Percentiles rank a stretch among this genome's conserved stretches.
phyloP scores from a whole-genome alignment of 2,888 invertebrate genomes.

The Ennomos fuscantarius region DNA sequence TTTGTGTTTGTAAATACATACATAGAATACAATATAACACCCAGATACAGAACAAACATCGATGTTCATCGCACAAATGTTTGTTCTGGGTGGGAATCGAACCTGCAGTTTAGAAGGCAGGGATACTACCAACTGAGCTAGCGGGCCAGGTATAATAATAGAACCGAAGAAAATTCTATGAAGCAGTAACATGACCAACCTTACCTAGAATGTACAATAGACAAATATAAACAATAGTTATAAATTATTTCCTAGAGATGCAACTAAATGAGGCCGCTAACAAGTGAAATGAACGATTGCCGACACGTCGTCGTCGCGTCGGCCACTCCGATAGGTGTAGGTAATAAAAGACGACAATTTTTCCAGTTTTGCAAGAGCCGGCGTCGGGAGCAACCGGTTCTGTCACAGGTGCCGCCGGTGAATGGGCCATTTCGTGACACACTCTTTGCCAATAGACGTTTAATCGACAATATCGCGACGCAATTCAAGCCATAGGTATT shows the following conservation, averaged over 20 bases:
- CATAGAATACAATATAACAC: no score
- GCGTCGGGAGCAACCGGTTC: slow-evolving; percentile 71
- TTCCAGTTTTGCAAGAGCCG: slow-evolving; percentile 72
- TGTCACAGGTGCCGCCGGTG: slow-evolving; percentile 71
- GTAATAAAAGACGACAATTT: slow-evolving; percentile 64
- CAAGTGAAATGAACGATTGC: slow-evolving; percentile 53
- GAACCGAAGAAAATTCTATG: no score
- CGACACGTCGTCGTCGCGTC: slow-evolving; percentile 48
- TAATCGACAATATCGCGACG: slow-evolving; percentile 54
- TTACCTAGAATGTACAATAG: no score
- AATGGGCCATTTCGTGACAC: slow-evolving; percentile 60
- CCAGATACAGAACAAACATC: no score
- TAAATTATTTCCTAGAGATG: slow-evolving; percentile 10
- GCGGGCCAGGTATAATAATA: no score
- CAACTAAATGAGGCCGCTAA: slow-evolving; percentile 41
- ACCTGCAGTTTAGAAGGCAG: no score
- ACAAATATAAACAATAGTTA: neutral
- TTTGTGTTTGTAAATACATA: no score
- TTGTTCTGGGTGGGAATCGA: no score
- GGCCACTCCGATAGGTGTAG: slow-evolving; percentile 51
- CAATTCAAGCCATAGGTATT: slow-evolving; percentile 35
- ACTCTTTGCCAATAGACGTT: slow-evolving; percentile 53
- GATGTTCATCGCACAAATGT: no score
- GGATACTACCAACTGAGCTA: no score
- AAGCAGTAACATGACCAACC: no score